These are phyloP conservation scores for Dolichotis patagonum DNA, from an alignment of 2,113 vertebrate genomes.

Conservation along the genomic window DNA sequence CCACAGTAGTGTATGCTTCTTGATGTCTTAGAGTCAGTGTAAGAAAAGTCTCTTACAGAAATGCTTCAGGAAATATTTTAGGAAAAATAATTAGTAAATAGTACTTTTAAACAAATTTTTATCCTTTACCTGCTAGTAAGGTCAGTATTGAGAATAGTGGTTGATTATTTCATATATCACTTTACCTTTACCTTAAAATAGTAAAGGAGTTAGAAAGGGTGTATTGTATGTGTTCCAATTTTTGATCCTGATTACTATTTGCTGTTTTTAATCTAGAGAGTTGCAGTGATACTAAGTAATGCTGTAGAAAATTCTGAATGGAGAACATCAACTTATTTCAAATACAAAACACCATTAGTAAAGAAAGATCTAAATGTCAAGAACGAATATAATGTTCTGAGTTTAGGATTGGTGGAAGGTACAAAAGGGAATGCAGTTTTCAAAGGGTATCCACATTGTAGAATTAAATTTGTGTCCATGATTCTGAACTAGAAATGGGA, in stretches of 20 bases:
- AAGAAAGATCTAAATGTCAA: background rate
- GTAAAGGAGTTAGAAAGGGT: background rate
- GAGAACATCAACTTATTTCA: conserved; percentile 47
- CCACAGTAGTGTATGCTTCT: background rate
- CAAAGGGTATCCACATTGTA: conserved; percentile 1
- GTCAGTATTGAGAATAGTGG: background rate
- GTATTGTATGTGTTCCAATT: background rate
- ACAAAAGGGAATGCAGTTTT: conserved; percentile 8
- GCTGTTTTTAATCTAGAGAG: conserved; percentile 5
- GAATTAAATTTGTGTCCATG: conserved; percentile 1
- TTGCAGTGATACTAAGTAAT: conserved; percentile 18
- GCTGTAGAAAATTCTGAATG: conserved; percentile 46
- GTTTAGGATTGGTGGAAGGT: background rate
- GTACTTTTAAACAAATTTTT: background rate
- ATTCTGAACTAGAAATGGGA: conserved; percentile 38
- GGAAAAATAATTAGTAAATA: conserved; percentile 47
- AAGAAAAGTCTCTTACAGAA: conserved; percentile 21
- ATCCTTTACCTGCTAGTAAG: background rate
- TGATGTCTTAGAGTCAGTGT: background rate
- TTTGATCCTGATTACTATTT: conserved; percentile 12
- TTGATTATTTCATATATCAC: background rate
- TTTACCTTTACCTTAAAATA: background rate
- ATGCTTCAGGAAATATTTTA: background rate
- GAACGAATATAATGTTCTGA: background rate
- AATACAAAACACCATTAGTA: background rate